phyloP scores from a whole-genome alignment of 1,140 invertebrate genomes.

The Drosophila nannoptera region DNA sequence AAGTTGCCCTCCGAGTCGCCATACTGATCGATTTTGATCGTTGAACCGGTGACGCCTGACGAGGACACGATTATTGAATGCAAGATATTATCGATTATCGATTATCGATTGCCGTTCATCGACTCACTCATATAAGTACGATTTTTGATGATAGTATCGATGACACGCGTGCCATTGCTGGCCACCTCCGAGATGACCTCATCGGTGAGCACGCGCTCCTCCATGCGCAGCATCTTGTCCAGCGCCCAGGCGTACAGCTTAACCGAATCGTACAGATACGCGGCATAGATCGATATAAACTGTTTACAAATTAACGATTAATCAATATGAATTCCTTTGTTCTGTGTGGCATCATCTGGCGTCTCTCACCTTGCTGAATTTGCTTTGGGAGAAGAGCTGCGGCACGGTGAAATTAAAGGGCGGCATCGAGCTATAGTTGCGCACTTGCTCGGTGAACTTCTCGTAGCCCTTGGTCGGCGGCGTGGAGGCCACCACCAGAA shows the following conservation, averaged over 20 bases:
- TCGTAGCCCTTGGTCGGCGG: conserved; percentile 87
- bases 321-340: not conserved
- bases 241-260: conserved; percentile 93
- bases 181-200: conserved; percentile 85
- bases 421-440: conserved; percentile 86
- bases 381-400: conserved; percentile 80
- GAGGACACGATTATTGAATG: not conserved
- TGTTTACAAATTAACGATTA: conserved; percentile 78
- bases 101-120: too few species aligned
- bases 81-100: not conserved
- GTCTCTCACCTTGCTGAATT: conserved; percentile 82
- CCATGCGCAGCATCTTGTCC: conserved; percentile 84
- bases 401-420: conserved; percentile 66
- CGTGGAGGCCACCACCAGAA: conserved; percentile 91
- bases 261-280: conserved; percentile 97
- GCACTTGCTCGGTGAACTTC: conserved; percentile 88
- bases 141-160: conserved; percentile 88
- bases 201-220: conserved; percentile 82
- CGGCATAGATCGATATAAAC: conserved; percentile 95
- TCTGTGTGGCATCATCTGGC: not conserved
- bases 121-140: conserved; percentile 89
- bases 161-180: conserved; percentile 87
- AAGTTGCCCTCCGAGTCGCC: conserved; percentile 98
- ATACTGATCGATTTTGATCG: conserved; percentile 92
- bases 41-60: conserved; percentile 93